A percentile compares a stretch with the other conserved stretches of the same genome.
Conservation (phyloP, 2,113 vertebrate genomes). For the Ictidomys tridecemlineatus region DNA sequence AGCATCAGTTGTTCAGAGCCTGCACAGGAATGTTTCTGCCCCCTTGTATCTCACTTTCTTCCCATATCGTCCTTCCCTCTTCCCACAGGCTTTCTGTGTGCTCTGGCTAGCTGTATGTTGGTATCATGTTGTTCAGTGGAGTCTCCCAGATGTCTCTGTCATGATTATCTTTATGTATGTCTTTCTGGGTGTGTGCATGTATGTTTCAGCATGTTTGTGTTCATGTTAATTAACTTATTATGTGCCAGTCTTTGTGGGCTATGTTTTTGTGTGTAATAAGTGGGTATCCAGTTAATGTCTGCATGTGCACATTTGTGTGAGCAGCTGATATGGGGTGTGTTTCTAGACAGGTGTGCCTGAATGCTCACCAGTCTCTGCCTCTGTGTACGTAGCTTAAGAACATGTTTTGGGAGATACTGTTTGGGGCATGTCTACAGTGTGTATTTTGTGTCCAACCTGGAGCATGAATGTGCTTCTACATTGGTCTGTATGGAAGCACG, state of each 20-base stretch:
- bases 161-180: background rate
- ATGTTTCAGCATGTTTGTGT: fast-evolving
- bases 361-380: fast-evolving
- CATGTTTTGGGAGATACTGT: background rate
- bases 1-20: background rate
- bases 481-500: background rate
- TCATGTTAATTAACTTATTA: background rate
- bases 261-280: background rate
- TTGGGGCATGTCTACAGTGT: background rate
- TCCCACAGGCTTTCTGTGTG: background rate
- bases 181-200: background rate
- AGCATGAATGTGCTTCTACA: background rate
- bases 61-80: background rate
- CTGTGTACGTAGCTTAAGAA: background rate
- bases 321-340: background rate
- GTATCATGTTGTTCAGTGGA: background rate
- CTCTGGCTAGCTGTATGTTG: background rate
- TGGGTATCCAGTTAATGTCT: background rate
- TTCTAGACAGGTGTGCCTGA: background rate
- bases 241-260: background rate
- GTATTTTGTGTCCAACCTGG: background rate
- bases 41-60: background rate
- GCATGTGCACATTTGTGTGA: background rate
- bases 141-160: background rate
- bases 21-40: background rate